Evolutionary conservation across 2,888 invertebrate species (phyloP), one percentile per base, ranked within the genome.

Genomic region (Trichopria drosophilae): DNA sequence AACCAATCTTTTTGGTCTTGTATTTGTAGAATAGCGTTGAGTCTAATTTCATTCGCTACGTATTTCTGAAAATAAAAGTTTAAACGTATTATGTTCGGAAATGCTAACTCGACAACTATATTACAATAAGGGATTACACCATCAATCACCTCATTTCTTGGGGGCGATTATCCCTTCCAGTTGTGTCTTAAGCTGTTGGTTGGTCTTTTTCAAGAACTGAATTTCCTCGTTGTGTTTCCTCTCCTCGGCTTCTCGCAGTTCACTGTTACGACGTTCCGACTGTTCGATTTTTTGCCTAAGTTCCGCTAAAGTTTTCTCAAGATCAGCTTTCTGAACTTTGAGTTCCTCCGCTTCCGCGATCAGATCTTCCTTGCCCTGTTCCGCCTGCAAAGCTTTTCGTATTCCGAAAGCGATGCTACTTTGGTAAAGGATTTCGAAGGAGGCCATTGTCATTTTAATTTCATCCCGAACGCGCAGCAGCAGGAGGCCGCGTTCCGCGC

Each of bases 381-480:
- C 93, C 0, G 92, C 88, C 82, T 84, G 91, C 48, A 98, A 78
- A n/a, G 97, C 94, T 79, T 99, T 98, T 55, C 97, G 84, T 86
- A 98, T 93, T 19, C 96, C 97, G 73, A 96, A 99, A 1, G 97
- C 96, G 42, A 97, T 92, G 45, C 96, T 94, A 76, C 96, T 96
- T 75, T 97, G 97, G 70, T 97, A 96, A 2, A 99, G 80, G 0
- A 94, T 93, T 76, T 96, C 94, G 72, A 95, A 98, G 0, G 97
- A 95, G 66, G 94, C 90, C 78, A 98, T 88, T 0, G 97, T 96
- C 87, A 98, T 95, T 58, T 90, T 83, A 50, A 97, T 88, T 79
- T 99, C 98, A 73, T 99, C 97, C 16, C 98, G 82, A 4, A 98
- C 90, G 62, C 97, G 82, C 43, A 97, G 78, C 39, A 99, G 77